Percentiles rank a stretch among this genome's conserved stretches.
Evolutionary conservation across 1,140 invertebrate genomes (phyloP).

Genomic region (Calephelis virginiensis): DNA sequence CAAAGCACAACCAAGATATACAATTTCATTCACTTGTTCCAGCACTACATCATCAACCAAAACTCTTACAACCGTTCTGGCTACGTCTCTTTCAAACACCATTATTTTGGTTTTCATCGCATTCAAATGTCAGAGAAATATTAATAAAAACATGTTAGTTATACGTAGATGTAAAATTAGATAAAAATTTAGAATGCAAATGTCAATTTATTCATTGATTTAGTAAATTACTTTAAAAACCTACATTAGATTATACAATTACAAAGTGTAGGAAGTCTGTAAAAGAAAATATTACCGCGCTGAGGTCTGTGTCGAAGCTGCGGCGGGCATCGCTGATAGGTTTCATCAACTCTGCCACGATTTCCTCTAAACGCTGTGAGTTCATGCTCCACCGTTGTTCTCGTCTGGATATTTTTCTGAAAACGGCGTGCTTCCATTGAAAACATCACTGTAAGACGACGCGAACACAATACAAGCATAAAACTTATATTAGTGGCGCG

Average conservation of each 20-base stretch:
- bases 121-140: background rate
- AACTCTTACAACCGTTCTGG: no score
- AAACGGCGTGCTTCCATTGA: slow-evolving; percentile 58
- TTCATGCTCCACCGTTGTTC: slow-evolving; percentile 72
- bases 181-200: background rate
- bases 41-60: no score
- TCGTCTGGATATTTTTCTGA: slow-evolving; percentile 57
- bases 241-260: background rate
- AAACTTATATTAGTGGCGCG: slow-evolving; percentile 59
- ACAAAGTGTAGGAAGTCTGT: background rate
- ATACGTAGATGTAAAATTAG: background rate
- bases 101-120: no score
- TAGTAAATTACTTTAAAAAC: background rate
- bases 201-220: background rate
- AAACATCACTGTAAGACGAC: slow-evolving; percentile 62
- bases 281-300: slow-evolving; percentile 48
- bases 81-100: no score
- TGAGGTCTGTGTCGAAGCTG: slow-evolving; percentile 69
- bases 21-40: no score
- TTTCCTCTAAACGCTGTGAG: slow-evolving; percentile 68
- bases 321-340: slow-evolving; percentile 68
- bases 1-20: no score
- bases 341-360: slow-evolving; percentile 72
- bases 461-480: slow-evolving; percentile 45
- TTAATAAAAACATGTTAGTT: background rate